Evolutionary conservation across 2,113 vertebrate genomes (phyloP).

Genomic region (Rhizomys pruinosus): DNA sequence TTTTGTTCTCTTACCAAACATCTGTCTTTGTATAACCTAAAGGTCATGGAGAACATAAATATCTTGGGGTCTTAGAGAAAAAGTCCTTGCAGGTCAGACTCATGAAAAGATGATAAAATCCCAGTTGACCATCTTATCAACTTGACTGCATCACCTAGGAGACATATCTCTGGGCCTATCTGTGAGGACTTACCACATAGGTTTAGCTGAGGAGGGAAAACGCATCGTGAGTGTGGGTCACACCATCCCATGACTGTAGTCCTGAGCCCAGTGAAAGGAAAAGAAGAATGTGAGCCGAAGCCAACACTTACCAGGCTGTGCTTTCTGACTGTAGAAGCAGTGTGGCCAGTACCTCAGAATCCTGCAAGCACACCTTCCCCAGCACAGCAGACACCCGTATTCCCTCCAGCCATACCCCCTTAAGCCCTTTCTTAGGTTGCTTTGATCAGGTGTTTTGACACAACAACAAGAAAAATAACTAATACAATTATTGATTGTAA

Average conservation of each 20-base stretch:
- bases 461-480: neutral
- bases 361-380: neutral
- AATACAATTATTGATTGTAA: neutral
- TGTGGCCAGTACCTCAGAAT: neutral
- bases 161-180: neutral
- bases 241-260: too few relatives aligned
- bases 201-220: neutral
- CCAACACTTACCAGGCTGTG: too few relatives aligned
- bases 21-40: neutral
- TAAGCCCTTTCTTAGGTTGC: neutral
- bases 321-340: neutral
- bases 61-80: neutral
- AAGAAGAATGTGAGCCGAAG: neutral
- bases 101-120: neutral
- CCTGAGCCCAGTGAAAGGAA: neutral
- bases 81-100: neutral
- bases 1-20: conserved; percentile 18
- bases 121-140: neutral
- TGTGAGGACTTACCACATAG: too few relatives aligned
- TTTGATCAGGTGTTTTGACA: too few relatives aligned
- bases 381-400: neutral
- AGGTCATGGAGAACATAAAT: neutral
- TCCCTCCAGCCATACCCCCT: neutral
- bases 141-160: neutral
- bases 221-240: neutral